phyloP scores from a whole-genome alignment of 2,113 vertebrate genomes.

The Myotis davidii region DNA sequence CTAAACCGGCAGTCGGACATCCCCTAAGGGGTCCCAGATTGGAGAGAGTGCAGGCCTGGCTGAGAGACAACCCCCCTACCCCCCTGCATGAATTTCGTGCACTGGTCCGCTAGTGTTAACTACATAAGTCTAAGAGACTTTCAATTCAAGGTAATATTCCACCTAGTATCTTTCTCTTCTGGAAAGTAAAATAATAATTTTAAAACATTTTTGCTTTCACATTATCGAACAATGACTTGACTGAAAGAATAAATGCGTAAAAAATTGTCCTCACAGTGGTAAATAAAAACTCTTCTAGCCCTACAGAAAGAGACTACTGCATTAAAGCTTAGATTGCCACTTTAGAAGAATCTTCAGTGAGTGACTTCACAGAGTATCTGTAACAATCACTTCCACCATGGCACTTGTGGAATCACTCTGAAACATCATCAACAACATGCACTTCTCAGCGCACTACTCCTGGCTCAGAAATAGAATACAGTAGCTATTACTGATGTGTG shows the following conservation, averaged over 20 bases:
- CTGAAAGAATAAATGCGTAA: not conserved
- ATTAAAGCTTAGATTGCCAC: not conserved
- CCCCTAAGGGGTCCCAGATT: too few relatives aligned
- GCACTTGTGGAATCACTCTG: not conserved
- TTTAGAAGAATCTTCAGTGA: constrained; percentile 31
- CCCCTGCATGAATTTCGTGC: too few relatives aligned
- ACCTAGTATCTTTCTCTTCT: not conserved
- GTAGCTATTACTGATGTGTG: not conserved
- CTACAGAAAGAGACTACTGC: not conserved
- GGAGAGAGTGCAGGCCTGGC: too few relatives aligned
- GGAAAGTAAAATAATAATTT: not conserved
- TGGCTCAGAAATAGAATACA: not conserved
- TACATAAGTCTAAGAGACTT: not conserved
- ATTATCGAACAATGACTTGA: not conserved
- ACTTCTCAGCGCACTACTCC: not conserved
- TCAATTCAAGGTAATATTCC: not conserved
- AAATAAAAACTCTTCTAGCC: not conserved
- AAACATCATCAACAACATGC: not conserved
- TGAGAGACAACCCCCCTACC: too few relatives aligned
- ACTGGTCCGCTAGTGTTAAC: not conserved
- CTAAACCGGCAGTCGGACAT: too few relatives aligned
- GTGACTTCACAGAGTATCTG: not conserved
- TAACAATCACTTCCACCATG: not conserved
- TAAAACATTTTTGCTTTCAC: not conserved
- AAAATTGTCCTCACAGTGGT: not conserved